Conservation (phyloP, 30 jellyfish, hydroid and myxozoan species). For the Mastigias papua region DNA sequence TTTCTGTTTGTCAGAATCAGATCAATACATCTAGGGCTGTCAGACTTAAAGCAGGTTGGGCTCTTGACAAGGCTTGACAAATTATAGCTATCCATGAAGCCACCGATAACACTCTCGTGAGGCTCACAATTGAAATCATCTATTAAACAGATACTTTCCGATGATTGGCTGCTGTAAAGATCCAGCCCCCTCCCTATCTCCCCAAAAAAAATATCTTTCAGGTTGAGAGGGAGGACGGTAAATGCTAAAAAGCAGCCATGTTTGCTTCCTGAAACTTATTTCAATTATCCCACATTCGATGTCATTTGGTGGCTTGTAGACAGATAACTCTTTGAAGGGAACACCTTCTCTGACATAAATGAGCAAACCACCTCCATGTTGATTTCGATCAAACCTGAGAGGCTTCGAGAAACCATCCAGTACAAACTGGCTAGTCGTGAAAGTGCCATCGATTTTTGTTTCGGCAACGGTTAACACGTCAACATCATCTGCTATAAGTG, state of each 20-base stretch:
- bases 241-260: conserved; percentile 6
- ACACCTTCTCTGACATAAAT: conserved; percentile 42
- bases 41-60: conserved; percentile 72
- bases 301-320: conserved; percentile 28
- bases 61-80: conserved; percentile 39
- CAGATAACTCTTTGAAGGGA: conserved; percentile 32
- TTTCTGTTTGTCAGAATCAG: conserved; percentile 47
- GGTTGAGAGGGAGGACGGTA: conserved; percentile 56
- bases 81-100: conserved; percentile 19
- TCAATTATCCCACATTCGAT: conserved; percentile 46
- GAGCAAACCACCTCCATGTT: conserved; percentile 55
- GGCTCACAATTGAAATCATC: conserved; percentile 47
- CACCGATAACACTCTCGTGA: conserved; percentile 11
- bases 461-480: not conserved
- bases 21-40: conserved; percentile 67
- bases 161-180: conserved; percentile 17
- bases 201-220: conserved; percentile 30
- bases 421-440: not conserved
- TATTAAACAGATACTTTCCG: conserved; percentile 15
- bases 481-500: not conserved
- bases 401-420: not conserved
- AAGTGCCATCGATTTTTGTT: not conserved
- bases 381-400: conserved; percentile 32
- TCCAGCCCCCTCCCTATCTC: conserved; percentile 41
- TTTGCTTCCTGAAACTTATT: conserved; percentile 30